These are phyloP conservation scores for Drepanosiphum platanoidis DNA, from an alignment of 2,888 invertebrate genomes.

Conservation along the genomic window DNA sequence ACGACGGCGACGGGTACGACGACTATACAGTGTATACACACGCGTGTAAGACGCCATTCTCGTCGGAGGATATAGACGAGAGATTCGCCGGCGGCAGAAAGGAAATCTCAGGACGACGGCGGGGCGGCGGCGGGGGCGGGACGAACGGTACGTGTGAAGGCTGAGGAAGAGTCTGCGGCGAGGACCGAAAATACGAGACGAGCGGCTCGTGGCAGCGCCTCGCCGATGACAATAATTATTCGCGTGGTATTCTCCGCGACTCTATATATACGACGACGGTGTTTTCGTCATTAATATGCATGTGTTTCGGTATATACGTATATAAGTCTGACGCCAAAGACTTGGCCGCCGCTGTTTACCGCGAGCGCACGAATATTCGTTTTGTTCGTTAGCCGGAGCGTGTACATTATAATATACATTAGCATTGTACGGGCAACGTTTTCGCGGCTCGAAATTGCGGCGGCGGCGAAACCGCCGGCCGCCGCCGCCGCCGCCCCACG, in stretches of 20 bases:
- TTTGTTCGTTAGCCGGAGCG: background rate
- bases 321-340: conserved; percentile 26
- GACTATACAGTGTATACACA: background rate
- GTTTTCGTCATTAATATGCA: conserved; percentile 28
- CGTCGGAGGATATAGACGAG: background rate
- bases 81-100: background rate
- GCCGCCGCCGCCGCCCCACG: background rate
- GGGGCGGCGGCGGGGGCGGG: background rate
- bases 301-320: background rate
- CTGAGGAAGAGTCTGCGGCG: background rate
- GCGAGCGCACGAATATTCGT: background rate
- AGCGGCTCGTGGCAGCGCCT: background rate
- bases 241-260: background rate
- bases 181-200: background rate
- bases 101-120: background rate
- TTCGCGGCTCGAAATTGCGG: background rate
- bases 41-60: background rate
- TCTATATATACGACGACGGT: background rate
- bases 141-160: background rate
- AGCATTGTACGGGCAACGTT: conserved; percentile 2
- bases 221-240: conserved; percentile 5
- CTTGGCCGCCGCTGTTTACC: background rate
- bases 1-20: conserved; percentile 5
- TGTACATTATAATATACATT: too few relatives aligned
- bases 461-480: background rate